phyloP scores from a whole-genome alignment of 2,888 invertebrate species.

The Orchesellides sinensis region DNA sequence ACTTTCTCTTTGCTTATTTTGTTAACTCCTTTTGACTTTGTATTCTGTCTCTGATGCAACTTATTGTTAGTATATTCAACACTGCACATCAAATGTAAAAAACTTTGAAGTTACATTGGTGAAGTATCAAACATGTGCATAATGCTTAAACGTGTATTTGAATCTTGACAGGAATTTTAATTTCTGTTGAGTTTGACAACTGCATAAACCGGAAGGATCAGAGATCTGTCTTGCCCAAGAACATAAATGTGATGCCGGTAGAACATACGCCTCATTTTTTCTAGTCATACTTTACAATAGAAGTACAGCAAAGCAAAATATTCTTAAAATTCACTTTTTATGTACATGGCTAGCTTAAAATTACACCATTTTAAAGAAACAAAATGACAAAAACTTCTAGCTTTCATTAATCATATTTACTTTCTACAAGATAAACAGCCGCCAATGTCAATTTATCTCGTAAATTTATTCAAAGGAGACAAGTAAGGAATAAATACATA shows the following conservation, averaged over 20 bases:
- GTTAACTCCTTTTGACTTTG: not conserved
- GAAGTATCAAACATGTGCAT: not conserved
- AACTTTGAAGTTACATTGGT: not conserved
- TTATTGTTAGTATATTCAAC: not conserved
- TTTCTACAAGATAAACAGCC: not conserved
- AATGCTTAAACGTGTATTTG: conserved; percentile 21
- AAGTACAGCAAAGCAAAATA: too few species aligned
- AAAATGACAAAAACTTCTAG: not conserved
- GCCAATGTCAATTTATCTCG: not conserved
- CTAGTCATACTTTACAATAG: too few species aligned
- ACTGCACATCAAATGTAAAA: not conserved
- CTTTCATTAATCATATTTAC: conserved; percentile 2
- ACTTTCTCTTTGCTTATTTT: not conserved
- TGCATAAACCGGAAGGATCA: not conserved
- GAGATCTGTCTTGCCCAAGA: not conserved
- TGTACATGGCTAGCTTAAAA: too few species aligned
- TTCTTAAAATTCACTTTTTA: too few species aligned
- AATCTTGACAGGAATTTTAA: conserved; percentile 57
- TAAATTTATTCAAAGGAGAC: not conserved
- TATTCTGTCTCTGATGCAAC: conserved; percentile 21
- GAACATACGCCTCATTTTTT: not conserved
- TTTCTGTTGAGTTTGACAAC: conserved; percentile 9
- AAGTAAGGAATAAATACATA: not conserved
- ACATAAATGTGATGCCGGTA: not conserved
- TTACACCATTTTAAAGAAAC: too few species aligned